These are phyloP conservation scores for Siphamia tubifer DNA, from an alignment of 2,113 vertebrate genomes.

Conservation along the genomic window DNA sequence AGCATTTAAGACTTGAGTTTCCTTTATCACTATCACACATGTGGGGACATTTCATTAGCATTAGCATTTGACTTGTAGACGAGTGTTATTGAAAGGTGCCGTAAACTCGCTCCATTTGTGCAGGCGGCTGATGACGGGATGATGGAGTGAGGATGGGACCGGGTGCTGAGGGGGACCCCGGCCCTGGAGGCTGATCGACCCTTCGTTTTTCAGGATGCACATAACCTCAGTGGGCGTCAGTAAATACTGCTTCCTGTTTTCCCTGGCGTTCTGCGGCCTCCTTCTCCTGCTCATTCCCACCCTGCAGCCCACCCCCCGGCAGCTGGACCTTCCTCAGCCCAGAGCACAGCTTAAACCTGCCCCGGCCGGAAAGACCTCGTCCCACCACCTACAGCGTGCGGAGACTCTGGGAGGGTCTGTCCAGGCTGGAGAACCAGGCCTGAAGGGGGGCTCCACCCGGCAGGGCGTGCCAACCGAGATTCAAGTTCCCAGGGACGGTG, in stretches of 20 bases:
- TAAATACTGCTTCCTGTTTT: slow-evolving; percentile 87
- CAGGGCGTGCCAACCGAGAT: background rate
- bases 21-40: no score
- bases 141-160: slow-evolving; percentile 66
- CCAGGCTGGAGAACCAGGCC: background rate
- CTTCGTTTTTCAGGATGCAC: slow-evolving; percentile 79
- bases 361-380: background rate
- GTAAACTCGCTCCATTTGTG: no score
- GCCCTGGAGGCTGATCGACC: slow-evolving; percentile 78
- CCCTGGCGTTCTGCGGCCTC: slow-evolving; percentile 81
- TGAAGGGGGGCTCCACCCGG: background rate
- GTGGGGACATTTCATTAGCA: no score
- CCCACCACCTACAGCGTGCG: background rate
- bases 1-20: no score
- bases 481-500: background rate
- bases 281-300: slow-evolving; percentile 83
- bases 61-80: no score
- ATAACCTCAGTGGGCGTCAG: slow-evolving; percentile 79
- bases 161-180: slow-evolving; percentile 41
- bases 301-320: slow-evolving; percentile 64
- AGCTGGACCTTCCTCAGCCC: slow-evolving; percentile 55
- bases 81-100: no score
- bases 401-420: background rate
- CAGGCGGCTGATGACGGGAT: no score
- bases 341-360: slow-evolving; percentile 39